Base-by-base conservation (phyloP, 2,113 vertebrate species). In the human (Homo sapiens) region DNA sequence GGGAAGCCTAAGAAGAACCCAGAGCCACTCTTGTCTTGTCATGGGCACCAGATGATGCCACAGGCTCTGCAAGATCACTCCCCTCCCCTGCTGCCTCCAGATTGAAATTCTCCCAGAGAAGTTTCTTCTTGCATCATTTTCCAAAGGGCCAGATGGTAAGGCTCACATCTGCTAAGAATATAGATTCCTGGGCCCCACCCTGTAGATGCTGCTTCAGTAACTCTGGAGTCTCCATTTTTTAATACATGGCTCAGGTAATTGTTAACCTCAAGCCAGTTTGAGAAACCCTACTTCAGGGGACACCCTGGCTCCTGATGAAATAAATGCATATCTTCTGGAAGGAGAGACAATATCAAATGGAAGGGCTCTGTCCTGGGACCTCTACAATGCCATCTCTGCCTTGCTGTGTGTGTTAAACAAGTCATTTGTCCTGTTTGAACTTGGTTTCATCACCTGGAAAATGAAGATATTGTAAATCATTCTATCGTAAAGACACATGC, bases 61-160 rank as follows among this genome's bases (percentile, higher is more conserved):
- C 38, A 32, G 50, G 1, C 23, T 83, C 80, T 25, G 27, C 88
- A 91, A 59, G 16, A 72, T 93, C 89, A 64, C 43, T 48, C 45
- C 7, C 52, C 50, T 10, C 50, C 61, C 92, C 83, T 55, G 75
- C 79, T 61, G 59, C 81, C 86, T 78, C 80, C 73, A 86, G 43
- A 57, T 73, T 50, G 68, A 95, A 82, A 76, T 96, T 93, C 80
- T 94, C 92, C 84, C 81, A 35, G 38, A 94, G 59, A 68, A 76
- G 13, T 94, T 75, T 57, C 32, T 90, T 59, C 32, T 79, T 35
- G 10, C 9, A 0, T 48, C 70, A 27, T 80, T 95, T 84, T 57
- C 68, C 64, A 11, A 35, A 93, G 81, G 61, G 70, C 88, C 91
- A 64, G 88, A 87, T 38, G 87, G 55, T 50, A 38, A 76, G 70